Evolutionary conservation across 2,113 vertebrate genomes (phyloP).

Genomic region (Grus americana): DNA sequence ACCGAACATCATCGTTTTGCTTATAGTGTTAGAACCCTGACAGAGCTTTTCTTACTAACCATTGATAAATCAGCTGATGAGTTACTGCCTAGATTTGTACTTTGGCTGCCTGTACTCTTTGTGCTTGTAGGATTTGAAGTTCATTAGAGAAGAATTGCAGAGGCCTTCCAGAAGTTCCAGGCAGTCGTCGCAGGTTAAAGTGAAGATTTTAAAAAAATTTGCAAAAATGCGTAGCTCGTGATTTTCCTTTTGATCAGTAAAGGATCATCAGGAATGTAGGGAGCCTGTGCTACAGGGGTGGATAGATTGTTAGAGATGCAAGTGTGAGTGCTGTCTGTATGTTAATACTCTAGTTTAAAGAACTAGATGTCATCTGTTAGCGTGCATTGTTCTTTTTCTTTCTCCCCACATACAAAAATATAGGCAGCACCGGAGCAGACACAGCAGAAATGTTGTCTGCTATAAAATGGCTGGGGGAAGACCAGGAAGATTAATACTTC

Average conservation of each 20-base stretch:
- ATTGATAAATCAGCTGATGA: neutral
- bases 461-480: neutral
- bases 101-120: neutral
- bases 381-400: neutral
- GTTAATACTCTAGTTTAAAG: neutral
- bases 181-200: neutral
- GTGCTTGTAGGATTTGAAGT: neutral
- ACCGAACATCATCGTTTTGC: neutral
- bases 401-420: neutral
- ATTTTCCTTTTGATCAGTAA: neutral
- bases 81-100: neutral
- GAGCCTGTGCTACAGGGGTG: neutral
- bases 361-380: neutral
- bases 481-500: neutral
- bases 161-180: neutral
- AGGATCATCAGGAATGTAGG: neutral
- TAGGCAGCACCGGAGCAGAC: neutral
- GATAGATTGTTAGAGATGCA: neutral
- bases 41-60: neutral
- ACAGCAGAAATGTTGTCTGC: neutral
- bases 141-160: neutral
- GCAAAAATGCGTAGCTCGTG: neutral
- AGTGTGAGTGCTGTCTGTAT: neutral
- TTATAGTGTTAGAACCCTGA: neutral
- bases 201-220: neutral